A percentile compares a stretch with the other conserved stretches of the same genome.
These are phyloP conservation scores for Diaprepes abbreviatus DNA, from an alignment of 2,888 invertebrate species.

Conservation along the genomic window DNA sequence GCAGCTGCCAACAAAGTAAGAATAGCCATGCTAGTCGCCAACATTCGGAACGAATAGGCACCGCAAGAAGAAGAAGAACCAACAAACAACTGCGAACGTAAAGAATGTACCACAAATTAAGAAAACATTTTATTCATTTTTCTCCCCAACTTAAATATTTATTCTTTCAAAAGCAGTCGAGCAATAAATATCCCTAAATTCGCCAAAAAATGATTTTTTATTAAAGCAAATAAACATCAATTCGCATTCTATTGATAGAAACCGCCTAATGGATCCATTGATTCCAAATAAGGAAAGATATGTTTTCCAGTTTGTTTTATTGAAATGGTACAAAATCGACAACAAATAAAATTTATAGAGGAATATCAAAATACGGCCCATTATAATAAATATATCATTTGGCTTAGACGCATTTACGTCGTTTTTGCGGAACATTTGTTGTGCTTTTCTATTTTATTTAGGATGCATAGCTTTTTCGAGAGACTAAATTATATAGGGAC, in stretches of 20 bases:
- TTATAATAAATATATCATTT: constrained; percentile 66
- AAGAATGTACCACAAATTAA: too few species aligned
- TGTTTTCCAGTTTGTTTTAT: constrained; percentile 44
- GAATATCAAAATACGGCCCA: constrained; percentile 54
- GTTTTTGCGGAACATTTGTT: constrained; percentile 66
- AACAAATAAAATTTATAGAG: constrained; percentile 61
- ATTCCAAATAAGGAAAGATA: constrained; percentile 34
- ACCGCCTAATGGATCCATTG: constrained; percentile 43
- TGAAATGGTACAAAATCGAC: constrained; percentile 52
- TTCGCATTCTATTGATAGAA: constrained; percentile 37
- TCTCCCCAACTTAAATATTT: background rate
- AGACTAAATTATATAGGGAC: background rate
- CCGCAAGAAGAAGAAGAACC: too few species aligned
- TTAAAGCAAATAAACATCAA: constrained; percentile 35
- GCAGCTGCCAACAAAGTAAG: too few species aligned
- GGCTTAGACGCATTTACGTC: constrained; percentile 62
- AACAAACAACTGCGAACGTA: too few species aligned
- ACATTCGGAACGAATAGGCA: too few species aligned
- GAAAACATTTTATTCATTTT: too few species aligned
- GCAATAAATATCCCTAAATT: background rate
- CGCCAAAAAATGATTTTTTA: constrained; percentile 22
- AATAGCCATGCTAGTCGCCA: too few species aligned
- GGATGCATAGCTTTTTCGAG: constrained; percentile 18
- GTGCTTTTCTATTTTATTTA: constrained; percentile 63
- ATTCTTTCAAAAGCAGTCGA: background rate